A percentile compares a stretch with the other conserved stretches of the same genome.
phyloP scores from a whole-genome alignment of 2,888 invertebrate species.

The Synergus itoensis region DNA sequence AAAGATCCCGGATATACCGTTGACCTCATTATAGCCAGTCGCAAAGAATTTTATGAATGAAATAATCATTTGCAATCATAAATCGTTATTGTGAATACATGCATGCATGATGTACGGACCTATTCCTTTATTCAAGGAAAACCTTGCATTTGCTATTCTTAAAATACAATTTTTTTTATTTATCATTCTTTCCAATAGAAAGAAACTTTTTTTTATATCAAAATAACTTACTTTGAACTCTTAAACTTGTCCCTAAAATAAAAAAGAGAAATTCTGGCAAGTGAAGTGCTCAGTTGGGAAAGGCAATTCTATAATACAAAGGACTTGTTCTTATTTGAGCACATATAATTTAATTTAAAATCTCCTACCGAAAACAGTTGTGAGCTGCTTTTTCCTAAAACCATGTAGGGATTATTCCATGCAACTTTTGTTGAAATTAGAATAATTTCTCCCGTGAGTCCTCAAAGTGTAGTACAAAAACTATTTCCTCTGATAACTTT shows the following conservation, averaged over 20 bases:
- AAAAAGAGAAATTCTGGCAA: not conserved
- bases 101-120: too few relatives aligned
- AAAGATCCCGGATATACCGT: too few relatives aligned
- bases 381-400: not conserved
- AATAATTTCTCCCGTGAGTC: conserved; percentile 1
- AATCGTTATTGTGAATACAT: too few relatives aligned
- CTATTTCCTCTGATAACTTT: not conserved
- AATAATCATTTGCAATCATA: too few relatives aligned
- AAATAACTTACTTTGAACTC: not conserved
- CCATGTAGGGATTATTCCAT: not conserved
- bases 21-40: too few relatives aligned
- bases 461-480: not conserved
- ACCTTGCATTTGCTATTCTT: too few relatives aligned
- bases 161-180: too few relatives aligned
- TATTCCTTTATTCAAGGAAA: too few relatives aligned
- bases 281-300: not conserved
- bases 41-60: too few relatives aligned
- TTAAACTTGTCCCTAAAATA: not conserved
- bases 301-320: not conserved
- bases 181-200: too few relatives aligned
- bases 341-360: conserved; percentile 10
- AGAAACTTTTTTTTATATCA: too few relatives aligned
- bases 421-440: not conserved
- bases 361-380: not conserved
- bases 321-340: not conserved